Conservation (phyloP, 2,888 invertebrate species). For the Prenolepis imparis region DNA sequence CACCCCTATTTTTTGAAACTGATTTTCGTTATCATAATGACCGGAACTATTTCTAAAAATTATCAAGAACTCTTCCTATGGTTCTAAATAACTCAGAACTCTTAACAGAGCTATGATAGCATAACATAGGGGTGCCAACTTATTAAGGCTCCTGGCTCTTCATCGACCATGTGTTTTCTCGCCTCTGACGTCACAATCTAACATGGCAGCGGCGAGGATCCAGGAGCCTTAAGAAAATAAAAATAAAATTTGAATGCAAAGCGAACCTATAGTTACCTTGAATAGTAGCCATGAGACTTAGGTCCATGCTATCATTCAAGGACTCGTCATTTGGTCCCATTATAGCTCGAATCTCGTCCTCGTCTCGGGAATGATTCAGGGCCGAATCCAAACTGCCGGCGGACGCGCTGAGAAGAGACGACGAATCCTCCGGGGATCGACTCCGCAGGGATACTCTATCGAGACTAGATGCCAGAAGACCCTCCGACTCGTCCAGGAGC, state of each 20-base stretch:
- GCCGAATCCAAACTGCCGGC: constrained; percentile 95
- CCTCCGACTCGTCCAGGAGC: constrained; percentile 86
- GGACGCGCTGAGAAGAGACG: constrained; percentile 90
- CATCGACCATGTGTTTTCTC: too few relatives aligned
- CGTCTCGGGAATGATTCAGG: constrained; percentile 94
- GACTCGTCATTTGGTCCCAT: constrained; percentile 87
- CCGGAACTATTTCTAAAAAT: too few relatives aligned
- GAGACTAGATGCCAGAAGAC: constrained; percentile 89
- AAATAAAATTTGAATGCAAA: neutral
- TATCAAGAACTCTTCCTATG: too few relatives aligned
- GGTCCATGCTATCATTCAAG: constrained; percentile 85
- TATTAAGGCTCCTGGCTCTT: too few relatives aligned
- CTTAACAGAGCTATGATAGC: too few relatives aligned
- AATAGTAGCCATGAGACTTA: constrained; percentile 85
- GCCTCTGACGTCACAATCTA: too few relatives aligned
- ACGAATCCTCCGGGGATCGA: constrained; percentile 91
- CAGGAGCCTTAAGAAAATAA: too few relatives aligned
- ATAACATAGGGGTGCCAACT: too few relatives aligned
- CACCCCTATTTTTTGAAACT: too few relatives aligned
- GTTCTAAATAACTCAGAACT: too few relatives aligned
- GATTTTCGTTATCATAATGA: too few relatives aligned
- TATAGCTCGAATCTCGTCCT: constrained; percentile 90
- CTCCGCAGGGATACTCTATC: constrained; percentile 92
- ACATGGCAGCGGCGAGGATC: too few relatives aligned
- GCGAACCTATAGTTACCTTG: constrained; percentile 83